Percentiles rank a stretch among this genome's conserved stretches.
These are phyloP conservation scores for Arnoldichthys spilopterus DNA, from an alignment of 2,797 vertebrate genomes.

Conservation along the genomic window DNA sequence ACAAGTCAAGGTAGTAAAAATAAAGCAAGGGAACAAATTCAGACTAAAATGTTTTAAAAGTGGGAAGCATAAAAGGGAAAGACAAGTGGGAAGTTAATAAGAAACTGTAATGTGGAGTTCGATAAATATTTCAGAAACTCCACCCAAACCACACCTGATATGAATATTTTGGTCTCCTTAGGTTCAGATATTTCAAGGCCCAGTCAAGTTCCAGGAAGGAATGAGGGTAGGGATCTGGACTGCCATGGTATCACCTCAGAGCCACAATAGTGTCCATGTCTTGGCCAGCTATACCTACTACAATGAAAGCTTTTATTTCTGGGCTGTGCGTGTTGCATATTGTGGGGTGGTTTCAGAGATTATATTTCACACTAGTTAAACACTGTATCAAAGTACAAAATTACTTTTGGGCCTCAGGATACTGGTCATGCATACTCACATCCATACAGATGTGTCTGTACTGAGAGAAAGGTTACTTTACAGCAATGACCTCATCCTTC, in stretches of 20 bases:
- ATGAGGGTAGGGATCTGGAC: not conserved
- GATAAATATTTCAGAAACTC: not conserved
- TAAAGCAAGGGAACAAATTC: not conserved
- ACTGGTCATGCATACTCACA: slow-evolving; percentile 14
- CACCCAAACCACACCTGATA: not conserved
- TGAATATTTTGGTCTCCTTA: not conserved
- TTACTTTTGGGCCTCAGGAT: not conserved
- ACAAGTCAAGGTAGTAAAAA: too few species aligned
- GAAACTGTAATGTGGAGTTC: not conserved
- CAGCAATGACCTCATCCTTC: not conserved
- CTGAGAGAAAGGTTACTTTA: slow-evolving; percentile 7
- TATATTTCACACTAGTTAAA: slow-evolving; percentile 17
- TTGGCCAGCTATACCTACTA: not conserved
- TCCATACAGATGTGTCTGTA: slow-evolving; percentile 5
- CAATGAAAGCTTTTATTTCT: not conserved
- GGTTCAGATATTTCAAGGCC: not conserved
- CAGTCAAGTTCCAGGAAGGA: slow-evolving; percentile 6
- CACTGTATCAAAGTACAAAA: slow-evolving; percentile 11
- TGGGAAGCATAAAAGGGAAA: too few species aligned
- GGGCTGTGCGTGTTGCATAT: not conserved
- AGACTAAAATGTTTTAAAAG: not conserved
- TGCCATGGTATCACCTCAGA: not conserved
- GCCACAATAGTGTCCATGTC: not conserved
- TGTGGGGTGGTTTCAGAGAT: not conserved
- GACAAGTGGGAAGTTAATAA: too few species aligned